Base-by-base conservation (phyloP, 2,797 vertebrate genomes). In the Clarias platycephalus region DNA sequence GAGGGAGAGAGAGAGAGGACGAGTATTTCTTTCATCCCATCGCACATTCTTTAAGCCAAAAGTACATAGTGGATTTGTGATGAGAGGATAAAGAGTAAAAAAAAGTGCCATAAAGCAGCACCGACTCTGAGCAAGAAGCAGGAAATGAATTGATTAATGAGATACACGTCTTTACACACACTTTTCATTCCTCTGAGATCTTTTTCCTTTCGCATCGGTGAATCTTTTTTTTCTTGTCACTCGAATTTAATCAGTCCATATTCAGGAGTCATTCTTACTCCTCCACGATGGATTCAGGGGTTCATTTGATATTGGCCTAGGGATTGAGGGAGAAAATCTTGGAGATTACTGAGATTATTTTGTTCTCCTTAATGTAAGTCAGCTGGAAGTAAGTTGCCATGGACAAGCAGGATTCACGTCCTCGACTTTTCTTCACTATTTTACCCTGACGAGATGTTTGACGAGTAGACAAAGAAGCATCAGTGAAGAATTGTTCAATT, bases 101-200 rank as follows among this genome's bases (percentile, higher is more conserved):
- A 26, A 37, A n/a, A 2, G 1, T 18, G 18, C 22, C 18, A 58
- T 75, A 55, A 75, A 57, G 57, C 44, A 2, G 10, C 10, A 75
- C 13, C 0, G 15, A 55, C 13, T 18, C n/a, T 74, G 24, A 8
- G n/a, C 28, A 22, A 57, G 74, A 76, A 58, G 28, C 74, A 76
- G 53, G 74, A 76, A 76, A 76, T 34, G 55, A 55, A 58, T 76
- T 76, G 9, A 76, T 58, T 76, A 58, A 57, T 34, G 16, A 76
- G 28, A 31, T 28, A 58, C 53, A 58, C 28, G 4, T 76, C 28
- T 31, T 75, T 57, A 75, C 26, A 24, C 49, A 55, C 55, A 76
- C 53, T 10, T 10, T 72, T 72, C 70, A n/a, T 72, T 72, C 70
- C 70, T 44, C 37, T 2, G 44, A 72, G 70, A 44, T 49, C 22